Evolutionary conservation across 2,888 invertebrate genomes (phyloP), one percentile per base, ranked within the genome.

Genomic region (Laspeyria flexula): DNA sequence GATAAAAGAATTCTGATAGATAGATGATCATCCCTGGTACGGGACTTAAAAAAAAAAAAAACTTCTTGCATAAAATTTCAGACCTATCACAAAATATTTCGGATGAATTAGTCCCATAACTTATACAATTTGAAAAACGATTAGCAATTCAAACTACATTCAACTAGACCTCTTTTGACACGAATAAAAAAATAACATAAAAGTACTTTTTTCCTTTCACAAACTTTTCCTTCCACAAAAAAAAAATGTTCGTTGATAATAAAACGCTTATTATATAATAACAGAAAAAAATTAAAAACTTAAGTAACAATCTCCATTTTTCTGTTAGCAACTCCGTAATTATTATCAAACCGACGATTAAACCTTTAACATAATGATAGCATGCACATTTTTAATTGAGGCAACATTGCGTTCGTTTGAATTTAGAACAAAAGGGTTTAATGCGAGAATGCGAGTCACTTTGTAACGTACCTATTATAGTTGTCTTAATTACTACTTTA

Each of bases 311-410:
- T 76, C 75, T 75, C 72, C 68, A 75, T 80, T 79, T 40, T 72
- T 65, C 64, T 56, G 44, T 68, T 55, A 52, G 54, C 65, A 61
- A 31, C 21, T 25, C 60, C 58, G 75, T 83, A 82, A 86, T 86
- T 82, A 85, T 74, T 35, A 50, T 63, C 67, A 71, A 73, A 63
- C 73, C 69, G 53, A 61, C 73, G 67, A 79, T 81, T 79, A 79
- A 75, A 75, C 73, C 66, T 71, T 73, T 73, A 58, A 55, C 68
- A 74, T 81, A 87, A 87, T 85, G 69, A 86, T 79, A 86, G 79
- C 72, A 73, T 83, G 75, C 79, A 75, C 71, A 70, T 79, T 80
- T 83, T 81, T 85, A 86, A 86, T 84, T 81, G 78, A 66, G 61
- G 75, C 75, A 80, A 65, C 60, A 57, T 53, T 13, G 50, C 48